Conservation (phyloP, 2,888 invertebrate species). For the Yponomeuta malinellus region DNA sequence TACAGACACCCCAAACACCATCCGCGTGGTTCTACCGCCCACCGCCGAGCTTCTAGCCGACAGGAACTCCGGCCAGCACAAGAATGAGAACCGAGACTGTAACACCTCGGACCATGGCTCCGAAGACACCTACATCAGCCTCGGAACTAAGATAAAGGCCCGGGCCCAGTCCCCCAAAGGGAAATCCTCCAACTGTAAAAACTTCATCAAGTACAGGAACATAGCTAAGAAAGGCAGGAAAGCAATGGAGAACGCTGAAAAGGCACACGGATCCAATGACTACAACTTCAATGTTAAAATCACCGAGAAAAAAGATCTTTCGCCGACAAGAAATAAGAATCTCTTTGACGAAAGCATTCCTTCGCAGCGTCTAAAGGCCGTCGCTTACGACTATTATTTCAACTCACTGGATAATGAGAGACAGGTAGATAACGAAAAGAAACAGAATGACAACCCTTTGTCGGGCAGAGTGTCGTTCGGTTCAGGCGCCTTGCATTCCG, state of each 20-base stretch:
- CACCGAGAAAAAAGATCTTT: constrained; percentile 41
- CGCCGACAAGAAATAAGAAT: constrained; percentile 43
- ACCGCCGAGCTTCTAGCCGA: constrained; percentile 52
- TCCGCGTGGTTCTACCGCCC: constrained; percentile 53
- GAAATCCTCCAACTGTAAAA: constrained; percentile 41
- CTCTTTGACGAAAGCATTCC: constrained; percentile 33
- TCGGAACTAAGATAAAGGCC: constrained; percentile 71
- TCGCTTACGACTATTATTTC: constrained; percentile 56
- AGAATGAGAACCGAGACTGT: constrained; percentile 35
- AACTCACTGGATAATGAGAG: constrained; percentile 41
- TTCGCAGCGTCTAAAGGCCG: constrained; percentile 47
- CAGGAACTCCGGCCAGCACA: constrained; percentile 27
- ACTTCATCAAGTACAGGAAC: constrained; percentile 49
- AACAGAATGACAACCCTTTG: constrained; percentile 31
- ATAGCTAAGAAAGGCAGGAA: constrained; percentile 48
- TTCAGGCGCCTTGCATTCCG: constrained; percentile 33
- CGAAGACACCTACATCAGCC: constrained; percentile 67
- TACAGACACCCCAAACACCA: constrained; percentile 46
- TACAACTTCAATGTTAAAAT: constrained; percentile 51
- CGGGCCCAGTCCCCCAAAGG: constrained; percentile 58
- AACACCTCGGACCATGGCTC: constrained; percentile 69
- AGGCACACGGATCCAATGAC: constrained; percentile 30
- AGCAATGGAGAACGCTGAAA: constrained; percentile 40
- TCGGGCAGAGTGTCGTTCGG: constrained; percentile 46
- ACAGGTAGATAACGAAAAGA: constrained; percentile 20